Percentiles rank a stretch among this genome's conserved stretches.
Conservation (phyloP, 92 coral and sea anemone genomes). For the Porites rus region DNA sequence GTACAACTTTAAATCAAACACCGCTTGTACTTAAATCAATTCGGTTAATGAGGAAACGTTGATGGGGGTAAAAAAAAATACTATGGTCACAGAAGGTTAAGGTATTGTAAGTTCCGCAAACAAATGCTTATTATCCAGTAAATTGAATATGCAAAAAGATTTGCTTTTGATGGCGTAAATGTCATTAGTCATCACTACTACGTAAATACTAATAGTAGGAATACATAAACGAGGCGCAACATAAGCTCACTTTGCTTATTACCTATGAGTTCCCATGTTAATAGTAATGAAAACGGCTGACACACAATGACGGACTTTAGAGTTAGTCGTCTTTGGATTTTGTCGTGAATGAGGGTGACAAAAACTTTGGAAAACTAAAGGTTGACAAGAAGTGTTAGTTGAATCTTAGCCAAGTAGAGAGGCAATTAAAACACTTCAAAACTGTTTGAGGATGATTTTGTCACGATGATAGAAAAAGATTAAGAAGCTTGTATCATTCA, state of each 20-base stretch:
- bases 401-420: too few species aligned
- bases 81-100: neutral
- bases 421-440: slow-evolving; percentile 13
- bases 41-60: slow-evolving; percentile 33
- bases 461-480: too few species aligned
- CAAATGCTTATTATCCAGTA: slow-evolving; percentile 8
- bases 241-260: slow-evolving; percentile 15
- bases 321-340: neutral
- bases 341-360: neutral
- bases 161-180: slow-evolving; percentile 29
- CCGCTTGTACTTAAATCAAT: slow-evolving; percentile 12
- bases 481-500: too few species aligned
- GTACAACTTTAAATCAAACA: slow-evolving; percentile 2
- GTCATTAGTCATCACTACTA: slow-evolving; percentile 15
- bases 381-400: neutral
- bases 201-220: slow-evolving; percentile 18
- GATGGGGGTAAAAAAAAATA: slow-evolving; percentile 47
- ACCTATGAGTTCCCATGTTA: neutral
- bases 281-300: neutral
- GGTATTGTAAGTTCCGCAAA: slow-evolving; percentile 8
- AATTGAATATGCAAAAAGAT: slow-evolving; percentile 50
- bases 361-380: neutral
- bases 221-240: neutral
- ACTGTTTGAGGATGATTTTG: slow-evolving; percentile 25
- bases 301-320: neutral